Evolutionary conservation across 2,888 invertebrate genomes (phyloP).

Genomic region (Dynastes tityus): DNA sequence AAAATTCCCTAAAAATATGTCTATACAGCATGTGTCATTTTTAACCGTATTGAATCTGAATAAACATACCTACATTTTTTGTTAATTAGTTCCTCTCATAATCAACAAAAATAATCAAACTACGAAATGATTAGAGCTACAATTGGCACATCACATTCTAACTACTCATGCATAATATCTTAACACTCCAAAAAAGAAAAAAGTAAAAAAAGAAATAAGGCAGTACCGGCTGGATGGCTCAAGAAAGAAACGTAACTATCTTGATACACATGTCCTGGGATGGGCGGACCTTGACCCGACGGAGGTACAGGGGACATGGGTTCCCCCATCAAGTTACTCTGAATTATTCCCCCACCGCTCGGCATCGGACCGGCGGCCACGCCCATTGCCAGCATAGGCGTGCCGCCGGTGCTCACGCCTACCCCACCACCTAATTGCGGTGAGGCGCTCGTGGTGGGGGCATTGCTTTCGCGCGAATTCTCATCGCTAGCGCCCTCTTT

Average conservation of each 20-base stretch:
- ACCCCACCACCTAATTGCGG: constrained; percentile 53
- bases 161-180: constrained; percentile 66
- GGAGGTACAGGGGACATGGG: constrained; percentile 63
- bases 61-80: constrained; percentile 1
- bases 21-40: too few species aligned
- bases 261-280: constrained; percentile 74
- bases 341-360: constrained; percentile 51
- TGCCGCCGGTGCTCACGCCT: constrained; percentile 53
- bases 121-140: constrained; percentile 46
- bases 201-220: constrained; percentile 65
- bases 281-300: constrained; percentile 60
- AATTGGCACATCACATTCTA: constrained; percentile 51
- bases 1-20: too few species aligned
- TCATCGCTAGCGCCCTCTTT: constrained; percentile 74
- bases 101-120: constrained; percentile 39
- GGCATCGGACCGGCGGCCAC: constrained; percentile 53
- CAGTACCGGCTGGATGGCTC: constrained; percentile 75
- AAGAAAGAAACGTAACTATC: constrained; percentile 81
- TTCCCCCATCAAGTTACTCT: constrained; percentile 61
- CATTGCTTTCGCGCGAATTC: constrained; percentile 70
- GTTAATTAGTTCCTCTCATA: constrained; percentile 36
- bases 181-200: constrained; percentile 62
- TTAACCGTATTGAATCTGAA: too few species aligned
- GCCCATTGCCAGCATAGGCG: constrained; percentile 54
- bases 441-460: constrained; percentile 66